Percentiles rank a stretch among this genome's conserved stretches.
phyloP scores from a whole-genome alignment of 2,797 vertebrate genomes.

The Cirrhinus mrigala region DNA sequence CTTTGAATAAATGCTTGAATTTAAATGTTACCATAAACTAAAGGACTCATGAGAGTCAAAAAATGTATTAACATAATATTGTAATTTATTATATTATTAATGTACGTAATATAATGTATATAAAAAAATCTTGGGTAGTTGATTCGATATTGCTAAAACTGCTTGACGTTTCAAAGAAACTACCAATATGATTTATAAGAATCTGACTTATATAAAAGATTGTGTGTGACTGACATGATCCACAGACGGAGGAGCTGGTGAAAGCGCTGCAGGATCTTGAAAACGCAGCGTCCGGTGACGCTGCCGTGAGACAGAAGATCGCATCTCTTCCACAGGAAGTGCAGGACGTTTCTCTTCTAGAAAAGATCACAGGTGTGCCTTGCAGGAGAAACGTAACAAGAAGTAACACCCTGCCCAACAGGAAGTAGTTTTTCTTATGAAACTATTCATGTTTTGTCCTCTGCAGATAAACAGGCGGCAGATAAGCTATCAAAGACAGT shows the following conservation, averaged over 20 bases:
- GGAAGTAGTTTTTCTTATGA: background rate
- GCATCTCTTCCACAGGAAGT: slow-evolving; percentile 98
- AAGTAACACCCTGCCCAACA: too few relatives aligned
- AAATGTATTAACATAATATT: background rate
- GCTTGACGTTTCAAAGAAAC: background rate
- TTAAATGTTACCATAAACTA: too few relatives aligned
- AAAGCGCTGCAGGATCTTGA: slow-evolving; percentile 97
- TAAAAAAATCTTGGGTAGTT: background rate
- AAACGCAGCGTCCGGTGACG: slow-evolving; percentile 96
- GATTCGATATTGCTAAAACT: background rate
- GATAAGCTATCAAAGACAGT: slow-evolving; percentile 97
- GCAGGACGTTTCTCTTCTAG: slow-evolving; percentile 94
- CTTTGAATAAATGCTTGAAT: background rate
- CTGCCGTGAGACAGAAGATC: slow-evolving; percentile 95
- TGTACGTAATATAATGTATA: background rate
- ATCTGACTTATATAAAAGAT: too few relatives aligned
- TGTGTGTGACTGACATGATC: background rate
- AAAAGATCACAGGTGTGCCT: slow-evolving; percentile 92
- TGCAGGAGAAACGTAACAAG: background rate
- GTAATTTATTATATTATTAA: too few relatives aligned
- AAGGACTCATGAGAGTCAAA: too few relatives aligned
- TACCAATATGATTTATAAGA: background rate
- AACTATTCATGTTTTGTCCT: background rate
- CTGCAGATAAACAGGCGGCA: slow-evolving; percentile 92
- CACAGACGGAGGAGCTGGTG: slow-evolving; percentile 94